A percentile compares a stretch with the other conserved stretches of the same genome.
Evolutionary conservation across 2,888 invertebrate genomes (phyloP).

Genomic region (Cheilosia scutellata): DNA sequence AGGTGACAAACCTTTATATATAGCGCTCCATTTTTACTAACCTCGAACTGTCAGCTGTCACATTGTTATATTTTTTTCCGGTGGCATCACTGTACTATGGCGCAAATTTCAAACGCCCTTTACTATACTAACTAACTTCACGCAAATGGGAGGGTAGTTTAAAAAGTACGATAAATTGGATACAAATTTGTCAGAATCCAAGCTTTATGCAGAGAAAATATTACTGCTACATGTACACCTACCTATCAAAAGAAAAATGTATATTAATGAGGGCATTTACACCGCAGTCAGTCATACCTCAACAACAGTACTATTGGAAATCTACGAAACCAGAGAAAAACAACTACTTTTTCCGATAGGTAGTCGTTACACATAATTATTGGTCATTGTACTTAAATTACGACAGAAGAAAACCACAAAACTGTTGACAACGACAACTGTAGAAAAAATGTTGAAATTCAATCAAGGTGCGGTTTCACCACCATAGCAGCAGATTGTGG

Average conservation of each 20-base stretch:
- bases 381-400: constrained; percentile 14
- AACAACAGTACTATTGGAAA: constrained; percentile 30
- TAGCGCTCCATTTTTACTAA: no score
- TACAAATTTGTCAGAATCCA: no score
- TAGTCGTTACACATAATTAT: constrained; percentile 16
- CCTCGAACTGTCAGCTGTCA: no score
- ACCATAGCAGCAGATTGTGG: constrained; percentile 3
- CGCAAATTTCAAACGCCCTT: no score
- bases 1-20: no score
- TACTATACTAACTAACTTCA: no score
- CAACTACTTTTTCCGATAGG: constrained; percentile 14
- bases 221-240: not conserved
- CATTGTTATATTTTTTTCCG: no score
- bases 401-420: constrained; percentile 15
- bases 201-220: no score
- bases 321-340: constrained; percentile 39
- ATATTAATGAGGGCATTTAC: not conserved
- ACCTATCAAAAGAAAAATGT: not conserved
- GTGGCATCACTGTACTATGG: no score
- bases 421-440: constrained; percentile 7
- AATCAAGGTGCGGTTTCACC: constrained; percentile 51
- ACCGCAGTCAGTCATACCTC: not conserved
- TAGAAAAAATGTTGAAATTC: constrained; percentile 34
- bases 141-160: no score
- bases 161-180: no score